Base-by-base conservation (phyloP, 2,113 vertebrate genomes). In the Megaceryle maxima region DNA sequence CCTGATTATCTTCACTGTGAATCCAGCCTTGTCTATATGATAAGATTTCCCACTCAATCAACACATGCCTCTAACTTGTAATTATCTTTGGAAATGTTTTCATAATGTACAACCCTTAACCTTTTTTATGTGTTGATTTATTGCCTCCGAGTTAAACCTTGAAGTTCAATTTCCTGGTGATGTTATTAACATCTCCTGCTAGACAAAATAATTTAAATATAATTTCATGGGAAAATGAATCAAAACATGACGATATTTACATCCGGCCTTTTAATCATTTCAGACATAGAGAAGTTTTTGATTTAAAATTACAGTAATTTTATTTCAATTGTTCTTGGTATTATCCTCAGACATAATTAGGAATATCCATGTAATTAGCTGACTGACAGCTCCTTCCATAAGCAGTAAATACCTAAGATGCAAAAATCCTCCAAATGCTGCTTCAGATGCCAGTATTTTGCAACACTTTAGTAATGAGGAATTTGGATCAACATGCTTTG, bases 71-170 rank as follows among this genome's bases (percentile, higher is more conserved):
- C 86, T 87, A 92, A 83, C 92, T 80, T 72, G 76, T 83, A 93
- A 96, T 96, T 95, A 94, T 95, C 96, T 78, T 63, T 67, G 86
- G 85, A 70, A 94, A 87, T 72, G 88, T 92, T 96, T 94, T 78
- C 64, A 28, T 88, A 86, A 83, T 75, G 80, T 44, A 10, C 76
- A 70, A 93, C 94, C 96, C 92, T 55, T 94, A 70, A 86, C 95
- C 92, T 95, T 90, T 87, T 92, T 84, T 67, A 77, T 75, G 69
- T 5, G 57, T 60, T 96, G 96, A 96, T 96, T 96, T 96, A 95
- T 92, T 94, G 69, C 83, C 90, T 95, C 77, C 2, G 4, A 92
- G 90, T 94, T 70, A 83, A 95, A 88, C 85, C 76, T 16, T 80
- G 88, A 86, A 96, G 80, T 90, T 93, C 90, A 90, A 93, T 95